Base-by-base conservation (phyloP, 2,113 vertebrate species). In the Haplochromis vanheusdeni region DNA sequence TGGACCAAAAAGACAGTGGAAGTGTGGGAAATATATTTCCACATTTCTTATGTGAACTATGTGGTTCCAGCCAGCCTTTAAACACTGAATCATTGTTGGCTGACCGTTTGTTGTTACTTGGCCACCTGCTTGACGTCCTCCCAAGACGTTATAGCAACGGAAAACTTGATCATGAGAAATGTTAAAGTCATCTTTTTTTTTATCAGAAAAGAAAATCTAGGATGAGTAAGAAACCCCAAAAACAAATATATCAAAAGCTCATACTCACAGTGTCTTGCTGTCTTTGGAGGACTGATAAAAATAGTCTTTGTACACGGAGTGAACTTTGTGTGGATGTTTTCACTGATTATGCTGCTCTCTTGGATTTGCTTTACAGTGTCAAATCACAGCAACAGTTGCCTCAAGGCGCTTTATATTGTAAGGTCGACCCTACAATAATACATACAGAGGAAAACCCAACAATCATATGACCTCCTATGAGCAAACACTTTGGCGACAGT, bases 381-480 rank as follows among this genome's bases (percentile, higher is more conserved):
- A 35, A 58, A 58, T 28, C 55, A 58, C 55, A 58, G 14, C 26
- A 58, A 58, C 55, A 6, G 26, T 58, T 0, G 3, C 7, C 26
- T 58, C 55, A 4, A 28, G 23, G 23, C 1, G 0, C 55, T 58
- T 28, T 28, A 16, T 28, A 9, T 5, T 58, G 12, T 26, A 28
- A 56, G 23, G 2, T 56, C 0, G 23, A 58, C 55, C 13, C 13
- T 58, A 58, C 55, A 58, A 16, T 58, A 5, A 58, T 16, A 58
- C 13, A 16, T 0, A 28, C 55, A 58, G 55, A 58, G 55, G 31
- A 31, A 58, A 31, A 0, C 13, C 14, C 55, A 31, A 58, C 14
- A 2, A 58, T 58, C 55, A 58, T 17, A 58, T 58, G 55, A 31
- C 14, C 1, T 0, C 4, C 1, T 2, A 58, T 58, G 26, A 58